Evolutionary conservation across 2,113 vertebrate species (phyloP).

Genomic region (Nothocercus nigrocapillus): DNA sequence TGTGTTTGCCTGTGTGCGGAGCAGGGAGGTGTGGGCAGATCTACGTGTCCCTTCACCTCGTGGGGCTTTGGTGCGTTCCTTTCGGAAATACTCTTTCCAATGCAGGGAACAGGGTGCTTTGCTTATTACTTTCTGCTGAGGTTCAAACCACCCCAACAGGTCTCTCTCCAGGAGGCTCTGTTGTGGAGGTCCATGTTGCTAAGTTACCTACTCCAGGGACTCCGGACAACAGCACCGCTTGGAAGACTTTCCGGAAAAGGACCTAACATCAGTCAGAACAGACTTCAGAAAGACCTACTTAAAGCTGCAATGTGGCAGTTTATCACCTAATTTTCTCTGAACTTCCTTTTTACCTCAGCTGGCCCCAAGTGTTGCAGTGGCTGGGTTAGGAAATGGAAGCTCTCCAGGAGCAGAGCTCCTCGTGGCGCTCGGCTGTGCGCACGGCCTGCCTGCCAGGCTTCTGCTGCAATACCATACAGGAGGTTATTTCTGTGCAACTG

Average conservation of each 20-base stretch:
- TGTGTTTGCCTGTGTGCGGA: conserved; percentile 51
- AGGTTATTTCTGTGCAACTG: not conserved
- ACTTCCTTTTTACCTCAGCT: not conserved
- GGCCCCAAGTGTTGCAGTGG: not conserved
- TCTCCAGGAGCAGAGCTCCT: not conserved
- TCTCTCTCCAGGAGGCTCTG: not conserved
- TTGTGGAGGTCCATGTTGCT: not conserved
- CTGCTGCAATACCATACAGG: not conserved
- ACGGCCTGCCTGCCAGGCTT: too few relatives aligned
- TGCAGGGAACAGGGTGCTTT: not conserved
- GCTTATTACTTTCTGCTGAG: not conserved
- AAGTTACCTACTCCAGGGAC: not conserved
- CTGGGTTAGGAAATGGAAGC: not conserved
- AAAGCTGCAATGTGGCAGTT: not conserved
- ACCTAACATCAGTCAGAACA: not conserved
- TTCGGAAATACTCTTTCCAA: not conserved
- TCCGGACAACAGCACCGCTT: not conserved
- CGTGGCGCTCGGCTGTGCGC: too few relatives aligned
- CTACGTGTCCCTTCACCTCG: conserved; percentile 50
- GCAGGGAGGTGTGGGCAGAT: conserved; percentile 17
- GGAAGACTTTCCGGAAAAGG: not conserved
- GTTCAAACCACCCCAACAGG: not conserved
- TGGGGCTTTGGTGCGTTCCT: conserved; percentile 5
- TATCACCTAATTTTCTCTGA: not conserved
- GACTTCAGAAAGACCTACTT: not conserved